Evolutionary conservation across 1,140 invertebrate genomes (phyloP).

Genomic region (Theocolax elegans): DNA sequence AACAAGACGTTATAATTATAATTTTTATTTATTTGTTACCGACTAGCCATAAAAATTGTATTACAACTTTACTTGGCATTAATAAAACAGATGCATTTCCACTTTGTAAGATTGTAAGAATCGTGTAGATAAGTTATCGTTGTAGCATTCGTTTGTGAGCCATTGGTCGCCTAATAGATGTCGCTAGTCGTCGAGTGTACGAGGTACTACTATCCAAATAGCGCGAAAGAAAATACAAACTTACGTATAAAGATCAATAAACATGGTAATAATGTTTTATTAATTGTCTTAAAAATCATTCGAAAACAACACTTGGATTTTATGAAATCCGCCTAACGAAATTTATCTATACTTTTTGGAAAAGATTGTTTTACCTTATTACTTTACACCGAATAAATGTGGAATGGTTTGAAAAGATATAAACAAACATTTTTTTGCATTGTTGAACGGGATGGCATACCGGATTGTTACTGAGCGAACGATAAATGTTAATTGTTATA

Average conservation of each 20-base stretch:
- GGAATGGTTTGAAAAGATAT: too few species aligned
- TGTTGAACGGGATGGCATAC: too few species aligned
- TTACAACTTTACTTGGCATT: not conserved
- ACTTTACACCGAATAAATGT: too few species aligned
- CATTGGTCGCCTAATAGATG: not conserved
- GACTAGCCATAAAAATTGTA: not conserved
- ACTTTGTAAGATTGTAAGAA: not conserved
- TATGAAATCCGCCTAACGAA: too few species aligned
- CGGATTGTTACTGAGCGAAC: too few species aligned
- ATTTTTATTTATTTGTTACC: not conserved
- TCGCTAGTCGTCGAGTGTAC: slow-evolving; percentile 2
- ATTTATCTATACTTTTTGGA: too few species aligned
- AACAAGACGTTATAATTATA: too few species aligned
- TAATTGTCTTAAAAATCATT: not conserved
- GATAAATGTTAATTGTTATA: too few species aligned
- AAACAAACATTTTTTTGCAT: too few species aligned
- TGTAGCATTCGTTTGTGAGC: not conserved
- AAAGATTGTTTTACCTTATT: too few species aligned
- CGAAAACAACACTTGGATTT: too few species aligned
- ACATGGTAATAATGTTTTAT: not conserved
- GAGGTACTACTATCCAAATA: not conserved
- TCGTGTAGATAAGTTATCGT: slow-evolving; percentile 3
- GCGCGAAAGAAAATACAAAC: not conserved
- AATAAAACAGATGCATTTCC: slow-evolving; percentile 16
- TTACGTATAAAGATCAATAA: not conserved